Evolutionary conservation across 37 sponge, comb jelly and placozoan genomes (phyloP).

Genomic region (Petrosia ficiformis): DNA sequence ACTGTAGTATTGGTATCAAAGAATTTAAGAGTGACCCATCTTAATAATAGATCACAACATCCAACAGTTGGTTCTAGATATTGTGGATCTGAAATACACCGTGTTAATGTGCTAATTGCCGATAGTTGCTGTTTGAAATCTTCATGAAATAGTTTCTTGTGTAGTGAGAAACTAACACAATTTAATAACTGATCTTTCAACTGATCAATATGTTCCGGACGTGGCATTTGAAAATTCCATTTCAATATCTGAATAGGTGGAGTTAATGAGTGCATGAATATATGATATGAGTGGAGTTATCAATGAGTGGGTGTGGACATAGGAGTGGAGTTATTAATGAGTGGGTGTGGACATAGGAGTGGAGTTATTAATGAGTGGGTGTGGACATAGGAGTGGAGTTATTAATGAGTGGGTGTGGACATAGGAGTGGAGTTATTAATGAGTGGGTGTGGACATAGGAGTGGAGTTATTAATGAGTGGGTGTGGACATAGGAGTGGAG

Average conservation of each 20-base stretch:
- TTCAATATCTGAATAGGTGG: slow-evolving; percentile 47
- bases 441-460: background rate
- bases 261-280: too few species aligned
- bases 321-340: background rate
- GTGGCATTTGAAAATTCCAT: slow-evolving; percentile 84
- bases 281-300: too few species aligned
- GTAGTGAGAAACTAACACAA: slow-evolving; percentile 60
- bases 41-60: slow-evolving; percentile 70
- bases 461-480: too few species aligned
- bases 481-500: too few species aligned
- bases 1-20: slow-evolving; percentile 90
- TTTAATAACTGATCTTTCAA: slow-evolving; percentile 85
- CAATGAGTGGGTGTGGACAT: too few species aligned
- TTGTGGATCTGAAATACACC: slow-evolving; percentile 34
- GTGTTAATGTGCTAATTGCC: slow-evolving; percentile 68
- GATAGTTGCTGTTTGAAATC: slow-evolving; percentile 88
- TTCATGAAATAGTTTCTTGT: slow-evolving; percentile 75
- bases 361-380: background rate
- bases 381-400: background rate
- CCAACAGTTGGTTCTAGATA: slow-evolving; percentile 58
- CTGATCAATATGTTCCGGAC: slow-evolving; percentile 86
- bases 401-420: background rate
- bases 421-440: background rate
- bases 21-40: slow-evolving; percentile 83
- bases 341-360: background rate